Base-by-base conservation (phyloP, 1,140 invertebrate genomes). In the Pantala flavescens region DNA sequence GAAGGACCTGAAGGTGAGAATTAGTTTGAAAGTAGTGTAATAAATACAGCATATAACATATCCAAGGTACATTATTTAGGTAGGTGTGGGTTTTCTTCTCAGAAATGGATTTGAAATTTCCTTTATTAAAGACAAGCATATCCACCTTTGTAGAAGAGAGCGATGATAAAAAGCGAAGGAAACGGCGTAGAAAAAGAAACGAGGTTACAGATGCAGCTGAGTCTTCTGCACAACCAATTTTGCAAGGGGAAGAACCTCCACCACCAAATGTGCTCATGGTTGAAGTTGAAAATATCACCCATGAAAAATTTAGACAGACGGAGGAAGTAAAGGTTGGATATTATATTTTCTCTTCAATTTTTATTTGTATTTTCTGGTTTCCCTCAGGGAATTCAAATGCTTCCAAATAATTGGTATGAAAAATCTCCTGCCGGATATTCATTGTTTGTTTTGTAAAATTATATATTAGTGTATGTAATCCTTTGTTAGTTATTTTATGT, bases 221-320 rank as follows among this genome's bases (percentile, higher is more conserved):
- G 23, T 70, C 24, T 72, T 21, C 72, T n/a, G 73, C 23, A 75
- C 74, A 76, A 77, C 71, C 73, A 70, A 42, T 19, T 43, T 71
- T 16, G n/a, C n/a, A 49, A 70, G n/a, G 16, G 21, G 11, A 24
- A 21, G 72, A 28, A 55, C 49, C 75, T n/a, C 21, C 16, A 14
- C 77, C 79, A 63, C 80, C 85, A 76, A 84, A 85, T 63, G 85
- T 99, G 12, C 83, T 99, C 42, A 96, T 98, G 91, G 96, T 93
- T 0, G 94, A 97, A 84, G 94, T 97, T 42, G 95, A 98, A 83
- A 99, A 99, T 86, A 82, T 98, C 70, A 87, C 89, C 43, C 93
- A 97, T 81, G 91, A 97, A 75, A 91, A 93, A 77, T 98, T 96
- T 82, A 87, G 91, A 77, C 92, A 92, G 82, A 97, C 91, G 19